Evolutionary conservation across 2,797 vertebrate genomes (phyloP).

Genomic region (Pelodytes ibericus): DNA sequence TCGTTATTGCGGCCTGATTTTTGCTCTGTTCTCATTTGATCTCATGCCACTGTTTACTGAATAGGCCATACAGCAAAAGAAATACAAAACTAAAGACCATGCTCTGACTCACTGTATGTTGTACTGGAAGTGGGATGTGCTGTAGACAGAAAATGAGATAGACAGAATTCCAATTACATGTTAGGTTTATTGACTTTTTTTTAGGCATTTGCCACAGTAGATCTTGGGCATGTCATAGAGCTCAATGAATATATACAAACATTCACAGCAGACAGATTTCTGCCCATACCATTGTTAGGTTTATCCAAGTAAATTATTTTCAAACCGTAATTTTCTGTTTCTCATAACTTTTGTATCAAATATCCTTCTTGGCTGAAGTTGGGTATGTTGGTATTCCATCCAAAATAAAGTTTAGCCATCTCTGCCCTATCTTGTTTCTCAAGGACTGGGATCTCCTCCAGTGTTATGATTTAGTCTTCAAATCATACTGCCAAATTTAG

Average conservation of each 20-base stretch:
- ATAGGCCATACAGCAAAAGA: too few species aligned
- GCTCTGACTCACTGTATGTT: too few species aligned
- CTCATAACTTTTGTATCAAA: conserved; percentile 20
- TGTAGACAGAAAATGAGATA: too few species aligned
- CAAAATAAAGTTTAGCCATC: conserved; percentile 26
- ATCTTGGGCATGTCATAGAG: background rate
- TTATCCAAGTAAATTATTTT: conserved; percentile 22
- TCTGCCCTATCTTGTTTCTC: conserved; percentile 16
- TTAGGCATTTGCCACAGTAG: background rate
- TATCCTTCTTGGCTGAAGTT: conserved; percentile 24
- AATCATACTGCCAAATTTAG: conserved; percentile 27
- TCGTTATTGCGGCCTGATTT: too few species aligned
- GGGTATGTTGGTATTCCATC: conserved; percentile 8
- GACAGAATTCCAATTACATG: too few species aligned
- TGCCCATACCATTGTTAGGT: conserved; percentile 16
- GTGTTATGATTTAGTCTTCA: conserved; percentile 27
- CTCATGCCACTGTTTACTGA: too few species aligned
- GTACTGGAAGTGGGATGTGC: too few species aligned
- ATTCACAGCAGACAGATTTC: conserved; percentile 9
- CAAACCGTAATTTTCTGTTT: conserved; percentile 16
- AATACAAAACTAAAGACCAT: too few species aligned
- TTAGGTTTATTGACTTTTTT: too few species aligned
- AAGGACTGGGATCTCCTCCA: conserved; percentile 34
- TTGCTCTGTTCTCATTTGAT: too few species aligned
- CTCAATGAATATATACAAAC: background rate